Conservation (phyloP, 1,140 invertebrate genomes). For the Pseudachorutes palmiensis region DNA sequence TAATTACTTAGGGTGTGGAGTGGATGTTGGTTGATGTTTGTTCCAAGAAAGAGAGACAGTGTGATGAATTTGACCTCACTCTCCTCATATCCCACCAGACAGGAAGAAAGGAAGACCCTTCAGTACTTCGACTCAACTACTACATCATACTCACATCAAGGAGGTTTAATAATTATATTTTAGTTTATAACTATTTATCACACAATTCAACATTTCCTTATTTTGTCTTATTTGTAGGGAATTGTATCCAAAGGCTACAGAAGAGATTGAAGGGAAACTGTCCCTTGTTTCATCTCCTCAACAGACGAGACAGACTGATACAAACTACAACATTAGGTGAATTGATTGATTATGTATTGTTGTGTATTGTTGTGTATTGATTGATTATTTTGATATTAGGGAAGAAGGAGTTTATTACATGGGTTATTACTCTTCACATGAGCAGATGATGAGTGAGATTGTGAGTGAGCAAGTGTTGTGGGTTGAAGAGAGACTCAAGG, state of each 20-base stretch:
- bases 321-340: background rate
- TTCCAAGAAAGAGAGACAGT: conserved; percentile 50
- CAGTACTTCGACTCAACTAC: conserved; percentile 57
- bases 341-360: background rate
- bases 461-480: conserved; percentile 54
- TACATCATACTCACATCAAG: conserved; percentile 63
- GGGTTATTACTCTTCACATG: conserved; percentile 66
- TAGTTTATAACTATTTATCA: too few species aligned
- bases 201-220: background rate
- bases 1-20: conserved; percentile 44
- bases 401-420: conserved; percentile 64
- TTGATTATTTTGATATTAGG: conserved; percentile 37
- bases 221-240: conserved; percentile 45
- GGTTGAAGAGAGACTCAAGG: conserved; percentile 53
- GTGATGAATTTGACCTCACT: conserved; percentile 61
- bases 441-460: conserved; percentile 61
- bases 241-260: conserved; percentile 56
- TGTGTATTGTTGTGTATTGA: background rate
- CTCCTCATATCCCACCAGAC: conserved; percentile 46
- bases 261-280: conserved; percentile 59
- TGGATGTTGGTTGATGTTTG: conserved; percentile 56
- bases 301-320: background rate
- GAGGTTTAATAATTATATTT: conserved; percentile 41
- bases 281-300: conserved; percentile 49
- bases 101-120: too few species aligned